Evolutionary conservation across 1,140 invertebrate genomes (phyloP).

Genomic region (Scylla paramamosain): DNA sequence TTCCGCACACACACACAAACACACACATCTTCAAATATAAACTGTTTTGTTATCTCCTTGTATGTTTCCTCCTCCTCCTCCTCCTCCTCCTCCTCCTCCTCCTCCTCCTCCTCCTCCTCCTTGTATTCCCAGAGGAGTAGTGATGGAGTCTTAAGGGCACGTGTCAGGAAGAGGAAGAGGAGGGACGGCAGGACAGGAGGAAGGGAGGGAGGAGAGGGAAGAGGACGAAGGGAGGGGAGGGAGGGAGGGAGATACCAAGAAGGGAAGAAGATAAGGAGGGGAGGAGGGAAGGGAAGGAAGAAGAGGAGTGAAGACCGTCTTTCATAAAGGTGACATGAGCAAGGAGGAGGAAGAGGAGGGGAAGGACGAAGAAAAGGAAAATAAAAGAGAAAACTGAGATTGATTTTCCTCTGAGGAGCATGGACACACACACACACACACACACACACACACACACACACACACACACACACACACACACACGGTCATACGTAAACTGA

Average conservation of each 20-base stretch:
- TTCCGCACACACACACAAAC: neutral
- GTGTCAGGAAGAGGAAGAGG: neutral
- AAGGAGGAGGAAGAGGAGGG: neutral
- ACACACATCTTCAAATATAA: neutral
- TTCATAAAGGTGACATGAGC: neutral
- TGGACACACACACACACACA: neutral
- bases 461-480: slow-evolving; percentile 35
- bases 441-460: neutral
- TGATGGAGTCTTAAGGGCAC: neutral
- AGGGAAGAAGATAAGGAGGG: neutral
- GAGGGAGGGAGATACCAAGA: neutral
- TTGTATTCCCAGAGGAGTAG: neutral
- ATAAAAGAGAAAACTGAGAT: neutral
- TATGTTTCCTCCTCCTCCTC: neutral
- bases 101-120: slow-evolving; percentile 33
- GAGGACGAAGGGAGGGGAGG: neutral
- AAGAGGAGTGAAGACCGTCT: too few relatives aligned
- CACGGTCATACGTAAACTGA: neutral
- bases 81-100: slow-evolving; percentile 34
- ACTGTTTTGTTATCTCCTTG: neutral
- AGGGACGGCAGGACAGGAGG: too few relatives aligned
- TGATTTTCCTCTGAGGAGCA: neutral
- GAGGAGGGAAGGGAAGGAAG: too few relatives aligned
- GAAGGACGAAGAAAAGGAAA: neutral
- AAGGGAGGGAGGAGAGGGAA: neutral